Evolutionary conservation across 2,797 vertebrate species (phyloP).

Genomic region (Garrulus glandarius): DNA sequence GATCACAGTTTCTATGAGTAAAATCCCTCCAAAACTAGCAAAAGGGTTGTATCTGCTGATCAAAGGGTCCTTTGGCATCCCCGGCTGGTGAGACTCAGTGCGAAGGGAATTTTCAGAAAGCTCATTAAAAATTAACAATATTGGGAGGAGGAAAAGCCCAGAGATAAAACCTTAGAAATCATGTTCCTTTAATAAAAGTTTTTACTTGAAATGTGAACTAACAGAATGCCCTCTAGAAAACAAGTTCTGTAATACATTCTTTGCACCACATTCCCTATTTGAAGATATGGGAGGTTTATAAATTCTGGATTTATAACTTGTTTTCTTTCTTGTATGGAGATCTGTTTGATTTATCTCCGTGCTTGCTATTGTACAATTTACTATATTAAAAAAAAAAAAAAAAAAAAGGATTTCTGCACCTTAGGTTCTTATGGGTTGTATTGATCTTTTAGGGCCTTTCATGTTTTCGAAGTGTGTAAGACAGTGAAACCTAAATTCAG

Average conservation of each 20-base stretch:
- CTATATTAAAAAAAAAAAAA: not conserved
- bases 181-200: not conserved
- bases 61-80: not conserved
- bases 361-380: not conserved
- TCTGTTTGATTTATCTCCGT: not conserved
- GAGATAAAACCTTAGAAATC: not conserved
- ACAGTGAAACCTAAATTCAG: not conserved
- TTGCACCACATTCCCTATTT: not conserved
- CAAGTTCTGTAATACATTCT: not conserved
- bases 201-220: not conserved
- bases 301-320: not conserved
- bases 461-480: not conserved
- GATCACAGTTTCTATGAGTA: not conserved
- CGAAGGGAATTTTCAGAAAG: not conserved
- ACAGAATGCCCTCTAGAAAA: not conserved
- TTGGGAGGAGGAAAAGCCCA: accelerated
- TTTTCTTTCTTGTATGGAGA: not conserved
- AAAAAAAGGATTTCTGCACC: not conserved
- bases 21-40: not conserved
- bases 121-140: not conserved
- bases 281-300: not conserved
- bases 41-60: not conserved
- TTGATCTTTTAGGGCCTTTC: not conserved
- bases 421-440: not conserved
- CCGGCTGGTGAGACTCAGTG: not conserved